These are phyloP conservation scores for Eupithecia centaureata DNA, from an alignment of 2,888 invertebrate genomes.

Conservation along the genomic window DNA sequence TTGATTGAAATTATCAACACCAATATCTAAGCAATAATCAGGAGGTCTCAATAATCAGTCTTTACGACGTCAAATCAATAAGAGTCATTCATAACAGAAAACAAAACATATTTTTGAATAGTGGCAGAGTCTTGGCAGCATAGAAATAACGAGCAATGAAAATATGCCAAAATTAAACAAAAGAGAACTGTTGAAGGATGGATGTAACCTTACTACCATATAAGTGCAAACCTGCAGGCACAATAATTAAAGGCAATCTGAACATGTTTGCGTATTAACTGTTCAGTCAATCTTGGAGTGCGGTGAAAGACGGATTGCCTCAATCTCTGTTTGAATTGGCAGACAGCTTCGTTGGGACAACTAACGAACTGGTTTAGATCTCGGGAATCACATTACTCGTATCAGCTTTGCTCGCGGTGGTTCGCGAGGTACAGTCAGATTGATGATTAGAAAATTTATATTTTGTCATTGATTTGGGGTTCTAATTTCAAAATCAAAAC, in stretches of 20 bases:
- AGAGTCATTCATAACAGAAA: too few species aligned
- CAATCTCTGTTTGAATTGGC: slow-evolving; percentile 45
- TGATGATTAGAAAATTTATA: background rate
- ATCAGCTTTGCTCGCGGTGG: background rate
- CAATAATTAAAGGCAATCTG: slow-evolving; percentile 37
- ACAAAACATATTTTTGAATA: too few species aligned
- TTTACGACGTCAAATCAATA: too few species aligned
- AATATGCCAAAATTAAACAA: too few species aligned
- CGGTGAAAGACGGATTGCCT: slow-evolving; percentile 52
- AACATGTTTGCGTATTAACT: slow-evolving; percentile 40
- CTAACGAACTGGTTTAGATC: slow-evolving; percentile 9
- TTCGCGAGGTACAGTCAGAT: slow-evolving; percentile 3
- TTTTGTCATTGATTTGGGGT: background rate
- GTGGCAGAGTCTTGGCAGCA: too few species aligned
- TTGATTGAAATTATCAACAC: too few species aligned
- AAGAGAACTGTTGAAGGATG: too few species aligned
- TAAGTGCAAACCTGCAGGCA: slow-evolving; percentile 16
- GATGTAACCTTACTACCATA: background rate
- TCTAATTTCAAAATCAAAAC: too few species aligned
- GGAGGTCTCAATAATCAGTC: too few species aligned
- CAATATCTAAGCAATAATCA: too few species aligned
- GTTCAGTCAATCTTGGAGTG: slow-evolving; percentile 40
- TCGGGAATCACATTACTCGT: slow-evolving; percentile 2
- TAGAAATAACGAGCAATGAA: too few species aligned
- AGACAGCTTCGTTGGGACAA: slow-evolving; percentile 11